A percentile compares a stretch with the other conserved stretches of the same genome.
Evolutionary conservation across 2,113 vertebrate genomes (phyloP).

Genomic region (Megaceryle torquata): DNA sequence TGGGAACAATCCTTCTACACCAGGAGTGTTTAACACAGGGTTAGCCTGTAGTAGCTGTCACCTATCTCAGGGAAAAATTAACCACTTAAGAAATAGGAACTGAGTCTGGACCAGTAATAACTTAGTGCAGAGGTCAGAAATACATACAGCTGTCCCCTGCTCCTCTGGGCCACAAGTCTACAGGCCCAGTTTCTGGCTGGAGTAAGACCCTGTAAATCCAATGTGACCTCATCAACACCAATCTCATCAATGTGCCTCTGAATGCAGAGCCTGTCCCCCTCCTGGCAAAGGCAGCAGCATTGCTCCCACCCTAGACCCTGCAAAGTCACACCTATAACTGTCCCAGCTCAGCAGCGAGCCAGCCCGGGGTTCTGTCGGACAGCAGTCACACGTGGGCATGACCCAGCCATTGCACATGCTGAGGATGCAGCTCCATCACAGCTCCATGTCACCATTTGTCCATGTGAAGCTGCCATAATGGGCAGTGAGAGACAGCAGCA

Average conservation of each 20-base stretch:
- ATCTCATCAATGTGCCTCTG: neutral
- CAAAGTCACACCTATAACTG: neutral
- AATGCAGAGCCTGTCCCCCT: neutral
- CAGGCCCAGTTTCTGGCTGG: neutral
- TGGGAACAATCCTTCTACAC: neutral
- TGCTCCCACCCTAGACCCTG: neutral
- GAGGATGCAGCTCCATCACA: neutral
- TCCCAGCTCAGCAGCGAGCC: neutral
- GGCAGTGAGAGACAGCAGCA: neutral
- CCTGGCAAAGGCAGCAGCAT: neutral
- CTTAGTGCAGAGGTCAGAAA: neutral
- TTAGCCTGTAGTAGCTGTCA: neutral
- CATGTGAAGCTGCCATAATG: neutral
- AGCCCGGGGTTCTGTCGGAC: neutral
- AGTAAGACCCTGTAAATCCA: neutral
- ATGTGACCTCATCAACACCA: neutral
- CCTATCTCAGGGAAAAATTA: neutral
- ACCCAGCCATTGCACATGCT: neutral
- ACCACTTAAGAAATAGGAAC: neutral
- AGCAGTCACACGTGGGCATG: fast-evolving
- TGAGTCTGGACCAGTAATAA: neutral
- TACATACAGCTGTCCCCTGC: neutral
- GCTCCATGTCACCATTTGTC: neutral
- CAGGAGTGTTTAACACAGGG: neutral
- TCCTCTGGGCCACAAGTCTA: neutral